These are phyloP conservation scores for Pitta sordida DNA, from an alignment of 2,113 vertebrate species.

Conservation along the genomic window DNA sequence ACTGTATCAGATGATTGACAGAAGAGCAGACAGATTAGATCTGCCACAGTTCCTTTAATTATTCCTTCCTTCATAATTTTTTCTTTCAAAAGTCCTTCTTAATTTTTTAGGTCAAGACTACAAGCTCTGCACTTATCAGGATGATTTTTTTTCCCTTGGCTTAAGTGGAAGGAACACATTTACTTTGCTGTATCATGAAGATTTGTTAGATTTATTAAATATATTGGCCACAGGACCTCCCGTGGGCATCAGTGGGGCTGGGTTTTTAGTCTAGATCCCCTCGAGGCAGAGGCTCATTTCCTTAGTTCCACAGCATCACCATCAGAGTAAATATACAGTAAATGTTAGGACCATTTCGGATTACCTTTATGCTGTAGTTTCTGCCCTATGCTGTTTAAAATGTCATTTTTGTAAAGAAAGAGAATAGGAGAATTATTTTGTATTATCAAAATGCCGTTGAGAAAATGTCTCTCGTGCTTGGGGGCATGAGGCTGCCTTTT, in stretches of 20 bases:
- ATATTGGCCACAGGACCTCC: not conserved
- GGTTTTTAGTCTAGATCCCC: not conserved
- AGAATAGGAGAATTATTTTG: not conserved
- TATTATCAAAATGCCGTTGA: constrained; percentile 11
- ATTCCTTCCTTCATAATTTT: not conserved
- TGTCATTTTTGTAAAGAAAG: not conserved
- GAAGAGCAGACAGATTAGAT: constrained; percentile 17
- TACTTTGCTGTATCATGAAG: not conserved
- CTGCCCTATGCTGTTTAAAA: constrained; percentile 7
- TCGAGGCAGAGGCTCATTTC: not conserved
- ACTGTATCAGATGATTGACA: not conserved
- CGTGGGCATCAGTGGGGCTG: not conserved
- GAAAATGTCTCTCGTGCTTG: not conserved
- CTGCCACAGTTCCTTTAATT: constrained; percentile 20
- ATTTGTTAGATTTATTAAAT: not conserved
- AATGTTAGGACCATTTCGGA: not conserved
- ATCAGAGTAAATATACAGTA: not conserved
- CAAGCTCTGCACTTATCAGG: not conserved
- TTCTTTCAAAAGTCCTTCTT: not conserved
- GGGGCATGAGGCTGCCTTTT: not conserved
- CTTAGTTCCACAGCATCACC: not conserved
- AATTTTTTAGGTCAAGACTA: constrained; percentile 15
- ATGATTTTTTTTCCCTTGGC: not conserved
- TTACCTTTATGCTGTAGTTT: not conserved
- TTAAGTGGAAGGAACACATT: not conserved